phyloP scores from a whole-genome alignment of 2,113 vertebrate genomes.

The Agelaius phoeniceus region DNA sequence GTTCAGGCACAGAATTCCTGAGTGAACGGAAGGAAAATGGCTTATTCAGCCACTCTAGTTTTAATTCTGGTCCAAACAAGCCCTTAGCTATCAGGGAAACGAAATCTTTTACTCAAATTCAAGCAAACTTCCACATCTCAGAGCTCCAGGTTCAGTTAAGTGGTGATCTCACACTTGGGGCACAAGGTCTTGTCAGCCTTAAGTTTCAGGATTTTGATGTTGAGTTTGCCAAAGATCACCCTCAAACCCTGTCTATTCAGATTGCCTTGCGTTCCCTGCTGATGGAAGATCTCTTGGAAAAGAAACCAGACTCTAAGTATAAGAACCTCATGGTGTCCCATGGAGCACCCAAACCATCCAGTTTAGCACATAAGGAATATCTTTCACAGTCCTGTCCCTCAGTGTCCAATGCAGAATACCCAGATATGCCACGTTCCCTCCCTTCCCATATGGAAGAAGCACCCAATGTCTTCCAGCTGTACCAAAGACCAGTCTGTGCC shows the following conservation, averaged over 20 bases:
- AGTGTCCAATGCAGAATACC: slow-evolving; percentile 84
- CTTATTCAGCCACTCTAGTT: slow-evolving; percentile 85
- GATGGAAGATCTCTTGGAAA: slow-evolving; percentile 96
- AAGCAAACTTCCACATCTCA: slow-evolving; percentile 86
- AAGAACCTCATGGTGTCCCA: slow-evolving; percentile 96
- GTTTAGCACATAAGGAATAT: slow-evolving; percentile 89
- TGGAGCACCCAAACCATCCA: slow-evolving; percentile 92
- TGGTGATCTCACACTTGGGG: slow-evolving; percentile 89
- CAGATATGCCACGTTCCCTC: slow-evolving; percentile 95
- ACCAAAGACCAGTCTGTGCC: slow-evolving; percentile 87
- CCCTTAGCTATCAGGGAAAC: slow-evolving; percentile 66
- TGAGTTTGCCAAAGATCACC: slow-evolving; percentile 93
- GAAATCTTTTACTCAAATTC: slow-evolving; percentile 89
- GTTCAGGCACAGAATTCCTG: slow-evolving; percentile 78
- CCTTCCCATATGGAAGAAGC: slow-evolving; percentile 97
- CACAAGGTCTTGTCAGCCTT: slow-evolving; percentile 93
- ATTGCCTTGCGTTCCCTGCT: slow-evolving; percentile 89
- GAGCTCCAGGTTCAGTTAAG: slow-evolving; percentile 93
- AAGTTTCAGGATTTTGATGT: slow-evolving; percentile 94
- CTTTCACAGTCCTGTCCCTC: slow-evolving; percentile 95
- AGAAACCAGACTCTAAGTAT: slow-evolving; percentile 89
- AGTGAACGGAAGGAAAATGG: slow-evolving; percentile 80
- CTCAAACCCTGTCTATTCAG: slow-evolving; percentile 87
- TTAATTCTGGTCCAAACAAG: slow-evolving; percentile 74
- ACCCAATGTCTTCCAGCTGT: slow-evolving; percentile 95